phyloP scores from a whole-genome alignment of 1,140 invertebrate species.

The Helicoverpa zea region DNA sequence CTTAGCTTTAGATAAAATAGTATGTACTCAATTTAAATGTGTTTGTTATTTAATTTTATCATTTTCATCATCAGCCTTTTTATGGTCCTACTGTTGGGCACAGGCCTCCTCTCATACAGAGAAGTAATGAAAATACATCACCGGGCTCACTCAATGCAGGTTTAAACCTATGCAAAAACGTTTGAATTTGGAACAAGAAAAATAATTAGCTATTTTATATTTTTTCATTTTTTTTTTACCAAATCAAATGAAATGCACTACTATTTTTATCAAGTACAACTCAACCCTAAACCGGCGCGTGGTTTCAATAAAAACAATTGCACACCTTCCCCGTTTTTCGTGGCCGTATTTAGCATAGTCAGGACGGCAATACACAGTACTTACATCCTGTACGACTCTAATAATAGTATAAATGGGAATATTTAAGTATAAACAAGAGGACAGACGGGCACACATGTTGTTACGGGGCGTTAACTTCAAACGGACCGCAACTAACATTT shows the following conservation, averaged over 20 bases:
- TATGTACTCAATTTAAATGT: no score
- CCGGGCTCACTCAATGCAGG: no score
- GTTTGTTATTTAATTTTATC: no score
- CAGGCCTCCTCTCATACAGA: no score
- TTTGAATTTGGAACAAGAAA: no score
- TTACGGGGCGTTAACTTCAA: constrained; percentile 59
- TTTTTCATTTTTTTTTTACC: no score
- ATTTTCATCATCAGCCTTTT: no score
- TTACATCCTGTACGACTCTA: constrained; percentile 46
- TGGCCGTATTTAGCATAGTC: constrained; percentile 18
- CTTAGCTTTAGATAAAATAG: no score
- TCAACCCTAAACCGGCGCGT: not conserved
- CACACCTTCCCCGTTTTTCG: constrained; percentile 28
- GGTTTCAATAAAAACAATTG: constrained; percentile 27
- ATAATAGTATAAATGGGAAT: constrained; percentile 55
- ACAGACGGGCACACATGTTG: constrained; percentile 60
- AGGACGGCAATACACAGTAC: constrained; percentile 34
- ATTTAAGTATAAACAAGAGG: constrained; percentile 51
- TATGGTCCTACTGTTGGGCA: no score
- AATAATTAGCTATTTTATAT: no score
- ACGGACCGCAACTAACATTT: constrained; percentile 62
- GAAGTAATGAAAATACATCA: no score
- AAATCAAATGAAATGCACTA: not conserved
- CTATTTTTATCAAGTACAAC: not conserved
- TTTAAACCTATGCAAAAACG: not conserved